Conservation (phyloP, 2,113 vertebrate species). For the Megalops atlanticus region DNA sequence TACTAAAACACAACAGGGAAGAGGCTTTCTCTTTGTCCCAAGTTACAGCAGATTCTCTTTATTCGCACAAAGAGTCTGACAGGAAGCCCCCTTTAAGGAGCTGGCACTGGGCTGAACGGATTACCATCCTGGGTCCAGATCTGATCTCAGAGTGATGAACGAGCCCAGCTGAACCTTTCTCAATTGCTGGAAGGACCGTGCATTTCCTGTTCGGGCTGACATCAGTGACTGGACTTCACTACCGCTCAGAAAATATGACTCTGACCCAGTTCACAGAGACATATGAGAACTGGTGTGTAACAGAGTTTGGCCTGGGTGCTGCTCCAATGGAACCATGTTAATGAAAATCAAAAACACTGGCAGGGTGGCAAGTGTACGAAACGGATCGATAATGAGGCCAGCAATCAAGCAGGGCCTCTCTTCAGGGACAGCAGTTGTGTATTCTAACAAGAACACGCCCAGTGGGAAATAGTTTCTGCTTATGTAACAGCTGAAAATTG, state of each 20-base stretch:
- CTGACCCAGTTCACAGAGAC: neutral
- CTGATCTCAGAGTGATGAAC: neutral
- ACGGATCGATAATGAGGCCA: neutral
- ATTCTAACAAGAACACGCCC: neutral
- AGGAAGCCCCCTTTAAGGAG: conserved; percentile 15
- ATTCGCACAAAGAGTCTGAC: neutral
- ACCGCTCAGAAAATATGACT: conserved; percentile 7
- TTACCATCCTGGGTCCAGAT: conserved; percentile 8
- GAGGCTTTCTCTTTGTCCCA: neutral
- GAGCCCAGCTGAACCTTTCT: neutral
- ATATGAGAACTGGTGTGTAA: conserved; percentile 9
- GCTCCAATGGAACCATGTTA: neutral
- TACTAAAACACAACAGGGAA: conserved; percentile 1
- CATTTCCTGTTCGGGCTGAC: neutral
- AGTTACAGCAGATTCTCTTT: neutral
- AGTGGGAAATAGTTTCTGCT: neutral
- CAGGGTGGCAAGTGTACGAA: neutral
- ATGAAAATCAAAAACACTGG: neutral
- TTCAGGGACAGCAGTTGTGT: neutral
- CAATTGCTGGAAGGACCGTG: neutral
- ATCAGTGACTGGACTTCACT: neutral
- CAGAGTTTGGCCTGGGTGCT: neutral
- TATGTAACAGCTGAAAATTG: neutral
- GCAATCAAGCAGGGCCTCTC: neutral
- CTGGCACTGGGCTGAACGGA: neutral